These are phyloP conservation scores for Meandrina meandrites DNA, from an alignment of 92 coral and sea anemone genomes.

Conservation along the genomic window DNA sequence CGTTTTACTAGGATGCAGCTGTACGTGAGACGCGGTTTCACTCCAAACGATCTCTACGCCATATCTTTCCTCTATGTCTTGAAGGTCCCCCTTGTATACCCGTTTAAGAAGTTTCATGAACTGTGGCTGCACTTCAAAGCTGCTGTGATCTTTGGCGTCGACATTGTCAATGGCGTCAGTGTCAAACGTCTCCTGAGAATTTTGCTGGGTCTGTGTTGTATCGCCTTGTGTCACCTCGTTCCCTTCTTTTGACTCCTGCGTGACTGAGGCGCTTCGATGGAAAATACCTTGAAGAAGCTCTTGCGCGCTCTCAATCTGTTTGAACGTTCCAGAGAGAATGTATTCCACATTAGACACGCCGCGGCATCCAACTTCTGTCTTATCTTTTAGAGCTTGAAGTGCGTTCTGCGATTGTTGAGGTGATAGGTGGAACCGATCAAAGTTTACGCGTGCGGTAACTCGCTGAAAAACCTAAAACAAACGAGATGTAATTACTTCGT, in stretches of 20 bases:
- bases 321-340: constrained; percentile 37
- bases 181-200: not conserved
- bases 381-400: constrained; percentile 12
- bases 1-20: not conserved
- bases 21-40: not conserved
- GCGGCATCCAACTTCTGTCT: constrained; percentile 28
- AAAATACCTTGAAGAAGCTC: constrained; percentile 14
- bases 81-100: not conserved
- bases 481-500: not conserved
- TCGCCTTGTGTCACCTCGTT: not conserved
- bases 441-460: constrained; percentile 42
- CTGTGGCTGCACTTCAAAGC: constrained; percentile 49
- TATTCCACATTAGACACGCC: constrained; percentile 1
- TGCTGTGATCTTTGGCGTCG: not conserved
- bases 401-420: not conserved
- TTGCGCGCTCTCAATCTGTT: constrained; percentile 35
- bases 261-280: not conserved
- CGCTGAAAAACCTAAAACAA: constrained; percentile 34
- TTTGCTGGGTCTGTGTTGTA: not conserved
- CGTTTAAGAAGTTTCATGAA: constrained; percentile 42
- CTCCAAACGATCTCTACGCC: constrained; percentile 36
- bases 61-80: constrained; percentile 11
- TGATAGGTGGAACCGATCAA: not conserved
- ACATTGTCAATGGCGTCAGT: not conserved
- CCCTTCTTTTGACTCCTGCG: not conserved